phyloP scores from a whole-genome alignment of 2,797 vertebrate species.

The Hypotaenidia okinawae region DNA sequence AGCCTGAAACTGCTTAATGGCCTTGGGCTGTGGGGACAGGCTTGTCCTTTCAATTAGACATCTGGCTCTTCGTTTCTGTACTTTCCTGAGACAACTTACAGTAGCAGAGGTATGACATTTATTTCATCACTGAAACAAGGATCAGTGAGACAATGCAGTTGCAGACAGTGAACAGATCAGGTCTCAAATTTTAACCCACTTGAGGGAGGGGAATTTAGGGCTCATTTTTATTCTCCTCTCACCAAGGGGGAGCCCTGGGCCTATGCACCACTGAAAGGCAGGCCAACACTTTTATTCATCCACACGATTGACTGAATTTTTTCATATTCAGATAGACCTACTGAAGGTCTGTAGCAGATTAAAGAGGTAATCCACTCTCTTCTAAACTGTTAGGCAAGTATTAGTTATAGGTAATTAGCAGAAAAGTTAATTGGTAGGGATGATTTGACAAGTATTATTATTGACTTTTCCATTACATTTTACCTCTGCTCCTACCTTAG shows the following conservation, averaged over 20 bases:
- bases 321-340: neutral
- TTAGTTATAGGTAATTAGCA: neutral
- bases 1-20: neutral
- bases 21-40: neutral
- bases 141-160: neutral
- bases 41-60: neutral
- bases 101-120: neutral
- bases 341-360: neutral
- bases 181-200: neutral
- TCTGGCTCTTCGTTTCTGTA: neutral
- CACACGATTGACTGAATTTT: neutral
- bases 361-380: neutral
- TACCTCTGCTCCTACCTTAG: neutral
- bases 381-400: neutral
- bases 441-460: neutral
- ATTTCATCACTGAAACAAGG: neutral
- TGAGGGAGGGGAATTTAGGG: neutral
- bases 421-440: neutral
- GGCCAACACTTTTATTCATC: neutral
- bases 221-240: neutral
- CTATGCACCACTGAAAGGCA: neutral
- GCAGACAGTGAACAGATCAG: neutral
- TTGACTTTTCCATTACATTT: neutral
- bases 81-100: neutral
- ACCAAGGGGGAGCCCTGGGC: neutral